Base-by-base conservation (phyloP, 2,888 invertebrate genomes). In the Lottia scabra region DNA sequence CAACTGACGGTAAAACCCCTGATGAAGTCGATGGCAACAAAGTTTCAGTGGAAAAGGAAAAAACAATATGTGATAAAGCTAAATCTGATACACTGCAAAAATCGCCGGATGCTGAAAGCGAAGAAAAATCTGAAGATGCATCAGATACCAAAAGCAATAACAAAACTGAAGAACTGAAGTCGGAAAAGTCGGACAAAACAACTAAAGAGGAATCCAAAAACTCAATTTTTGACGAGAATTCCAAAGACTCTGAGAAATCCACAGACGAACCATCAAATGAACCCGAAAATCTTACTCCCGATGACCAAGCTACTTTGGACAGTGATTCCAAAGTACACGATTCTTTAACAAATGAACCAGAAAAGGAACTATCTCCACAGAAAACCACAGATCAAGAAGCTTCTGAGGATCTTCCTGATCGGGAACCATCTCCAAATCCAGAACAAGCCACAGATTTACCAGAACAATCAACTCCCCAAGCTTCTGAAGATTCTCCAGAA, bases 271-370 rank as follows among this genome's bases (percentile, higher is more conserved):
- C 43, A 38, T 19, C 56, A 15, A 27, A 26, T 30, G 64, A 43
- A 38, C 43, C 1, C 43, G 64, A n/a, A 43, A 48, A 56, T 68
- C 48, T 70, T 66, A 30, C 16, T 63, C 38, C 38, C 5, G 38
- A 38, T 38, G 38, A 38, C 5, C 38, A 38, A 38, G 10, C 38
- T 5, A 38, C 10, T 38, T 10, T 38, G 38, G 38, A 38, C 38
- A 38, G 38, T 38, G 38, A 38, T 38, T 2, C 38, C 38, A 38
- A 1, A 38, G 38, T 10, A 2, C 5, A 38, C 5, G 38, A 8
- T 38, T n/a, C n/a, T n/a, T n/a, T n/a, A n/a, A 73, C 26, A 68
- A 68, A n/a, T 70, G 68, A 13, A 27, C 75, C 44, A 73, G 77
- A 15, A 67, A 71, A 30, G 65, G 68, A 30, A 67, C 75, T 23